phyloP scores from a whole-genome alignment of 2,797 vertebrate genomes.

The Brachyalestes nurse region DNA sequence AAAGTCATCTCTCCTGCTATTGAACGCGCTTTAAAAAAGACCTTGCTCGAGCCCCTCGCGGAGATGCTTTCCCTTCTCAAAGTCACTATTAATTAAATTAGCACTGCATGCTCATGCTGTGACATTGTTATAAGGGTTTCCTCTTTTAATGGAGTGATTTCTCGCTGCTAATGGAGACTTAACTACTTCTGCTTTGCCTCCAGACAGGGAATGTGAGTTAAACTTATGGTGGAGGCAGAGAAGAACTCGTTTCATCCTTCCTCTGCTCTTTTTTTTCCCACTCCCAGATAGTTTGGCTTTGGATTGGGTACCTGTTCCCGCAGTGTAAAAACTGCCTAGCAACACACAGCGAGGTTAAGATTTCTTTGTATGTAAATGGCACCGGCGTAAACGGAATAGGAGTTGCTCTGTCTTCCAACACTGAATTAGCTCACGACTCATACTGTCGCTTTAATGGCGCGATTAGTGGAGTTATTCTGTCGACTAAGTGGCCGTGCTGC shows the following conservation, averaged over 20 bases:
- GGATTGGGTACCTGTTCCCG: conserved; percentile 19
- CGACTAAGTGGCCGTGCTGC: conserved; percentile 13
- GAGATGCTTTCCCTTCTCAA: conserved; percentile 28
- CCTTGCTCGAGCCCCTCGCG: conserved; percentile 31
- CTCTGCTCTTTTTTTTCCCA: not conserved
- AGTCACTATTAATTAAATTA: conserved; percentile 46
- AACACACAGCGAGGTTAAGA: conserved; percentile 37
- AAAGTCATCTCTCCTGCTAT: conserved; percentile 36
- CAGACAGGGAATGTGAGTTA: not conserved
- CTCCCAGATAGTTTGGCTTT: not conserved
- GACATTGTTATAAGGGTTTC: conserved; percentile 41
- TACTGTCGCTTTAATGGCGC: conserved; percentile 39
- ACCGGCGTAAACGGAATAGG: not conserved
- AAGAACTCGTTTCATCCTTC: not conserved
- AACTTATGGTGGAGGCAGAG: not conserved
- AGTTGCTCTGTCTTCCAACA: not conserved
- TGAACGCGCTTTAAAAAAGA: conserved; percentile 37
- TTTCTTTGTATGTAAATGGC: conserved; percentile 24
- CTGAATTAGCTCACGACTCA: conserved; percentile 33
- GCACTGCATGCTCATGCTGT: conserved; percentile 35
- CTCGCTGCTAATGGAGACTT: conserved; percentile 32
- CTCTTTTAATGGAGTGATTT: conserved; percentile 39
- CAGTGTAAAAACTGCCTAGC: conserved; percentile 45
- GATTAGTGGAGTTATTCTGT: conserved; percentile 19
- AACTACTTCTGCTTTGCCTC: conserved; percentile 19